phyloP scores from a whole-genome alignment of 2,888 invertebrate genomes.

The Rotaria magnacalcarata region DNA sequence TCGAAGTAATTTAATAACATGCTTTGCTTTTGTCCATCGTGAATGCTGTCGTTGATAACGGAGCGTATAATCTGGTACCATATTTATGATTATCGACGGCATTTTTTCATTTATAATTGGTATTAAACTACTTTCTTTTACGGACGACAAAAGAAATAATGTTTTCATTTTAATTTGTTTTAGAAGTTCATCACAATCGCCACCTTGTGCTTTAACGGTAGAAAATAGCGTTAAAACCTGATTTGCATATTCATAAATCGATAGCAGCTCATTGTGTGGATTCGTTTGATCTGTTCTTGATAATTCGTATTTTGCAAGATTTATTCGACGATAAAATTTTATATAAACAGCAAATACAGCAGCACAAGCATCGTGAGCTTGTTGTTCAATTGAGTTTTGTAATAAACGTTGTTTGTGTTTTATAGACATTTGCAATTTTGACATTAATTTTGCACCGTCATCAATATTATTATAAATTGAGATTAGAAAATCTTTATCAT shows the following conservation, averaged over 20 bases:
- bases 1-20: background rate
- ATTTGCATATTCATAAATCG: background rate
- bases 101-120: background rate
- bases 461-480: conserved; percentile 20
- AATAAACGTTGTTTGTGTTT: background rate
- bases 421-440: background rate
- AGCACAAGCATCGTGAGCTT: background rate
- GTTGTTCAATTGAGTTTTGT: conserved; percentile 27
- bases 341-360: conserved; percentile 26
- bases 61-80: background rate
- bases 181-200: background rate
- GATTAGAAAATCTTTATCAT: background rate
- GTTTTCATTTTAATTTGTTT: conserved; percentile 4
- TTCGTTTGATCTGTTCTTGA: background rate
- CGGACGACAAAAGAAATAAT: conserved; percentile 5
- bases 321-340: background rate
- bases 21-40: background rate
- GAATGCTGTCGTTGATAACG: background rate
- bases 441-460: background rate
- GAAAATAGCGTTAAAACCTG: background rate
- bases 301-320: background rate
- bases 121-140: background rate
- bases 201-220: conserved; percentile 2
- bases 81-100: background rate
- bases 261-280: background rate